Evolutionary conservation across 1,140 invertebrate genomes (phyloP).

Genomic region (Zeugodacus cucurbitae): DNA sequence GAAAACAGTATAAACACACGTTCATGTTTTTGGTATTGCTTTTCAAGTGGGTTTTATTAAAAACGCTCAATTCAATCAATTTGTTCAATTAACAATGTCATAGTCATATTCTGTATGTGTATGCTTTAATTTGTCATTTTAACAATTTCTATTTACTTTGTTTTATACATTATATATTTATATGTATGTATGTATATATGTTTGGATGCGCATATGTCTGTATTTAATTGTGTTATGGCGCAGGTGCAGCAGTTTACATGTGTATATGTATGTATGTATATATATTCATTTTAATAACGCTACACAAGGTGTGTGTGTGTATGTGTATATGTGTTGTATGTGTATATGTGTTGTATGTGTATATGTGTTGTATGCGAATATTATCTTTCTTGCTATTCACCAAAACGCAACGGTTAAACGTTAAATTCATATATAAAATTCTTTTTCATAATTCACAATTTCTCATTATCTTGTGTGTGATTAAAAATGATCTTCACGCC

Average conservation of each 20-base stretch:
- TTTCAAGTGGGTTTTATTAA: constrained; percentile 5
- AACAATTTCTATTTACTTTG: neutral
- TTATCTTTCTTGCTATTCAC: neutral
- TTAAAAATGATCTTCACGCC: neutral
- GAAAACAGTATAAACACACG: no score
- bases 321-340: neutral
- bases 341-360: neutral
- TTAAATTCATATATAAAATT: neutral
- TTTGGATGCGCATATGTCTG: neutral
- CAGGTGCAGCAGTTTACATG: no score
- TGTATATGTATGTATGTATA: neutral
- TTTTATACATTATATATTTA: no score
- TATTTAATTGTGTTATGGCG: no score
- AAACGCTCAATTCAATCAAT: constrained; percentile 1
- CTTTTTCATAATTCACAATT: neutral
- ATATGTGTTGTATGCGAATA: neutral
- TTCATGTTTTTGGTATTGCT: neutral
- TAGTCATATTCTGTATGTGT: neutral
- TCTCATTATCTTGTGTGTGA: neutral
- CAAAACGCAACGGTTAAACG: neutral
- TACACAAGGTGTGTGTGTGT: neutral
- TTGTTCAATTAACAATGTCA: neutral
- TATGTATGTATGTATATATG: neutral
- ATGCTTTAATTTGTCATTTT: neutral
- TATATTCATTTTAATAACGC: neutral